Conservation (phyloP, 2,113 vertebrate species). For the Epinephelus fuscoguttatus region DNA sequence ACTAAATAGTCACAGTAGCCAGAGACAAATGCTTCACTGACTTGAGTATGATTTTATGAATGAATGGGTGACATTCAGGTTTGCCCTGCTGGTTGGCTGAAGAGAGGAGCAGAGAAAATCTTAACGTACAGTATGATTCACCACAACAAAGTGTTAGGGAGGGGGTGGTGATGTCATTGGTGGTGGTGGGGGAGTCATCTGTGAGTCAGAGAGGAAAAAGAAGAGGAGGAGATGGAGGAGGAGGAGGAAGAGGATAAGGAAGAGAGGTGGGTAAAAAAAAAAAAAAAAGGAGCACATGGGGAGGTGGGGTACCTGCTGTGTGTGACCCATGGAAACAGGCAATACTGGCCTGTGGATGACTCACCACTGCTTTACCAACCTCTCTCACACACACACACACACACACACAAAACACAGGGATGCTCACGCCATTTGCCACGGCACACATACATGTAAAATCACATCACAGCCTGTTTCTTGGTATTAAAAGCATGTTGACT, state of each 20-base stretch:
- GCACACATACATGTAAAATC: constrained; percentile 25
- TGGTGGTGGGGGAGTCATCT: constrained; percentile 74
- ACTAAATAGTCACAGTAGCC: constrained; percentile 2
- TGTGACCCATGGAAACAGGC: constrained; percentile 79
- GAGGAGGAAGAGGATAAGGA: constrained; percentile 64
- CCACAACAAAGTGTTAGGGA: constrained; percentile 76
- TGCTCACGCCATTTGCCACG: constrained; percentile 8
- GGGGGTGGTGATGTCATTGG: constrained; percentile 78
- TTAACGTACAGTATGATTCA: constrained; percentile 81
- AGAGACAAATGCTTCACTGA: constrained; percentile 1
- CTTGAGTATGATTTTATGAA: constrained; percentile 56
- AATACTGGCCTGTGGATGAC: constrained; percentile 74
- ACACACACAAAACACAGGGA: constrained; percentile 34
- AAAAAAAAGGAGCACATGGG: constrained; percentile 46
- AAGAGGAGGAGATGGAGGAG: constrained; percentile 53
- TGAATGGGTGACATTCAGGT: constrained; percentile 61
- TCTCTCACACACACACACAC: constrained; percentile 35
- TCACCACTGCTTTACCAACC: constrained; percentile 77
- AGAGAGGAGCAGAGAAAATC: constrained; percentile 58
- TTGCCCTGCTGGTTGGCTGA: constrained; percentile 40
- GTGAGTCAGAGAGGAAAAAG: constrained; percentile 79
- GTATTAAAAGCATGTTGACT: constrained; percentile 13
- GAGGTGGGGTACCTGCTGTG: constrained; percentile 79
- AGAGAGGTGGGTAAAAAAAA: constrained; percentile 49
- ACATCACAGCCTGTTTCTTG: constrained; percentile 2